Base-by-base conservation (phyloP, 2,113 vertebrate genomes). In the Paracanthobrama guichenoti region DNA sequence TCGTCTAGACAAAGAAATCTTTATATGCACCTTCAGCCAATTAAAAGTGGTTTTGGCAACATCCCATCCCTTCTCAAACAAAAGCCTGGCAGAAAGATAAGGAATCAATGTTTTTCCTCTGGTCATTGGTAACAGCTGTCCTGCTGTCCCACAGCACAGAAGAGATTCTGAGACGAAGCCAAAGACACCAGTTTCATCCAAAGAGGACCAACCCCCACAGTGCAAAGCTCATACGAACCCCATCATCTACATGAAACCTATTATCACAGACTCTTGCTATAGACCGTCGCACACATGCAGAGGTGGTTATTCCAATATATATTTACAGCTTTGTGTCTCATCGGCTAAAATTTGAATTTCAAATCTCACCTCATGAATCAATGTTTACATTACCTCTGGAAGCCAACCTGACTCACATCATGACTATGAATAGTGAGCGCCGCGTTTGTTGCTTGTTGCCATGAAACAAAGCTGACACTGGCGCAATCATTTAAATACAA, bases 51-150 rank as follows among this genome's bases (percentile, higher is more conserved):
- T 82, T 82, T 72, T 86, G 48, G 71, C 79, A 53, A 31, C 48
- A 39, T 42, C 82, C 75, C 75, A 69, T 44, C 13, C 10, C n/a
- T 67, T 20, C 2, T 46, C 24, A 80, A 42, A 72, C 74, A 83
- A 69, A 75, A 73, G 22, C 26, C 28, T 4, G 48, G 48, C n/a
- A 83, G 81, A 79, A 57, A 86, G 75, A 78, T 66, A 39, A 82
- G 73, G 39, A 82, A 71, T 77, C 42, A 20, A 26, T 79, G 64
- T 39, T 83, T 48, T 46, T 86, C 79, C 72, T 60, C 64, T 80
- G 66, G 85, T 66, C 80, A 64, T 26, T 78, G 42, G 48, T 75
- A 87, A 85, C 87, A 88, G 84, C 87, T 88, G 87, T 77, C 76
- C 71, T 50, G 84, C 81, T 71, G 87, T 85, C 81, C 53, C 66